phyloP scores from a whole-genome alignment of 1,140 invertebrate species.

The Drosophila aff. region DNA sequence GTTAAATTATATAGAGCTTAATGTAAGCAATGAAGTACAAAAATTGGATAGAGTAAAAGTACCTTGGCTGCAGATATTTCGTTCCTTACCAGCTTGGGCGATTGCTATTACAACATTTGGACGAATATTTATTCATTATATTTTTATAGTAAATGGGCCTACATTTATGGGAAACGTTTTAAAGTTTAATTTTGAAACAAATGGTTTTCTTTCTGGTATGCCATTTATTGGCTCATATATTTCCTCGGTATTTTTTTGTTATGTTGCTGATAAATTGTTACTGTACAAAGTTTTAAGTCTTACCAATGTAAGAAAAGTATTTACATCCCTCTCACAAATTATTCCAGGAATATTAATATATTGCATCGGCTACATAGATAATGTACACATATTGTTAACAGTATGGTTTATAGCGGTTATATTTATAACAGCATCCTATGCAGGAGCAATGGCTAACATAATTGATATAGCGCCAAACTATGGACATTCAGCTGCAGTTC shows the following conservation, averaged over 20 bases:
- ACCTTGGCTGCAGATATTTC: slow-evolving; percentile 92
- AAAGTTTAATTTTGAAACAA: slow-evolving; percentile 89
- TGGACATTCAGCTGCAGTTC: slow-evolving; percentile 87
- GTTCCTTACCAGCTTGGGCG: slow-evolving; percentile 92
- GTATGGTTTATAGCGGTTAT: slow-evolving; percentile 90
- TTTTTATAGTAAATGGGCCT: slow-evolving; percentile 90
- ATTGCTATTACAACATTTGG: slow-evolving; percentile 91
- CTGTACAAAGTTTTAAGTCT: slow-evolving; percentile 87
- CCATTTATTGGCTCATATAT: slow-evolving; percentile 90
- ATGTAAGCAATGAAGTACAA: slow-evolving; percentile 86
- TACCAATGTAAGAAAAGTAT: slow-evolving; percentile 89
- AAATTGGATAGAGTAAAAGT: slow-evolving; percentile 84
- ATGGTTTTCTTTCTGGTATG: slow-evolving; percentile 88
- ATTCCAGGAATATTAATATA: slow-evolving; percentile 89
- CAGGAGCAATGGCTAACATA: slow-evolving; percentile 91
- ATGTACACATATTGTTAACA: slow-evolving; percentile 87
- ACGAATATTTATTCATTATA: slow-evolving; percentile 90
- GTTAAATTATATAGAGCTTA: slow-evolving; percentile 89
- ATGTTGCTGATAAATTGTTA: slow-evolving; percentile 89
- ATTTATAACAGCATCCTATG: slow-evolving; percentile 90
- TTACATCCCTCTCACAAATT: slow-evolving; percentile 90
- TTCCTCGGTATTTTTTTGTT: slow-evolving; percentile 90
- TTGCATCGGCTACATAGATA: slow-evolving; percentile 89
- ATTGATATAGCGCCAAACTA: slow-evolving; percentile 91
- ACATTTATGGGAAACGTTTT: slow-evolving; percentile 90